A percentile compares a stretch with the other conserved stretches of the same genome.
phyloP scores from a whole-genome alignment of 2,797 vertebrate species.

The Pipistrellus nathusii region DNA sequence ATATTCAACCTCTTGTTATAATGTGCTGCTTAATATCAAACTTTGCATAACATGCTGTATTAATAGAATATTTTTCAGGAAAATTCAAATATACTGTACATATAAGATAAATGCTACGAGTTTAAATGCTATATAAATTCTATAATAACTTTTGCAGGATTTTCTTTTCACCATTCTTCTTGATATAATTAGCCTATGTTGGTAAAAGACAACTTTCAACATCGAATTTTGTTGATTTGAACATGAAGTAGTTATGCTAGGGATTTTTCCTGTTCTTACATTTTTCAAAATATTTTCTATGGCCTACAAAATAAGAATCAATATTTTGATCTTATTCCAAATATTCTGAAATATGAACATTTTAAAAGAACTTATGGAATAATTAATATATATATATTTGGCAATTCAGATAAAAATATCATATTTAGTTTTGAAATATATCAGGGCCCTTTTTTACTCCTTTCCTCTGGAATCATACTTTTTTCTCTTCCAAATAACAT shows the following conservation, averaged over 20 bases:
- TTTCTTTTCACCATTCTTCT: neutral
- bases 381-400: neutral
- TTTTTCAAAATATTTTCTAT: neutral
- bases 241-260: neutral
- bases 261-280: neutral
- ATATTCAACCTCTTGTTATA: slow-evolving; percentile 76
- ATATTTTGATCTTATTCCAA: slow-evolving; percentile 16
- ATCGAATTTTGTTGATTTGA: neutral
- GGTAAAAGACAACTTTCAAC: neutral
- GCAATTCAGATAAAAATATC: slow-evolving; percentile 1
- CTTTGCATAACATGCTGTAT: slow-evolving; percentile 80
- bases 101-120: neutral
- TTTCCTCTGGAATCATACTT: slow-evolving; percentile 65
- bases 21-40: slow-evolving; percentile 78
- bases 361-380: neutral
- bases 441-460: neutral
- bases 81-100: slow-evolving; percentile 67
- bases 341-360: neutral
- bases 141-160: neutral
- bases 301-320: slow-evolving; percentile 41
- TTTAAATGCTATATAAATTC: slow-evolving; percentile 54
- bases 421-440: slow-evolving; percentile 35
- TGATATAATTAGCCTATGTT: neutral
- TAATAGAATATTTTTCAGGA: slow-evolving; percentile 78
- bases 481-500: neutral